phyloP scores from a whole-genome alignment of 2,888 invertebrate species.

The Xanthorhoe spadicearia region DNA sequence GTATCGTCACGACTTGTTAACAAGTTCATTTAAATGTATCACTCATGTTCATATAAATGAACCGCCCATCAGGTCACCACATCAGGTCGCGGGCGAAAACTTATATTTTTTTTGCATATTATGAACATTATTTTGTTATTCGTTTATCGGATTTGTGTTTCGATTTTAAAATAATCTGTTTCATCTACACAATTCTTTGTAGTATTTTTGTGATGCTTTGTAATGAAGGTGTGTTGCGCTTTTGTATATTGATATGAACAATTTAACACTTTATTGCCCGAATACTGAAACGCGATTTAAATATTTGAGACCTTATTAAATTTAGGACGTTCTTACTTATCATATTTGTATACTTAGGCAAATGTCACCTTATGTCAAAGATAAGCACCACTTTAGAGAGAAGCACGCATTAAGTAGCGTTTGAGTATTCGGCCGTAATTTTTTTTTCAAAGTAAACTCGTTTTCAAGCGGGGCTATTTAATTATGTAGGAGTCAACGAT shows the following conservation, averaged over 20 bases:
- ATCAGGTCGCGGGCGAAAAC: constrained; percentile 51
- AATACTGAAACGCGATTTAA: no score
- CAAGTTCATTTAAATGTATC: constrained; percentile 37
- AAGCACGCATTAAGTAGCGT: no score
- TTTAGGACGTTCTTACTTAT: no score
- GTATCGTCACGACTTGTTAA: constrained; percentile 56
- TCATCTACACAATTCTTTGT: constrained; percentile 70
- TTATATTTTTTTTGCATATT: constrained; percentile 66
- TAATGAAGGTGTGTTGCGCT: constrained; percentile 58
- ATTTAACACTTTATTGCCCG: constrained; percentile 38
- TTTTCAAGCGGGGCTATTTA: constrained; percentile 13
- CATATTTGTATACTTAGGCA: no score
- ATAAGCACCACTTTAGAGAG: no score
- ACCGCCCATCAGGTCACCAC: constrained; percentile 42
- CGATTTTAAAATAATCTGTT: constrained; percentile 71
- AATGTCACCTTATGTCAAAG: no score
- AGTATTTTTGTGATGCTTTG: constrained; percentile 77
- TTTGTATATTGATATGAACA: constrained; percentile 57
- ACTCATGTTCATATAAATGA: constrained; percentile 46
- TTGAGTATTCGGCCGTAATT: no score
- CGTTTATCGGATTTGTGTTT: constrained; percentile 74
- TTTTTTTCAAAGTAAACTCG: constrained; percentile 39
- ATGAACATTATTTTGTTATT: constrained; percentile 79
- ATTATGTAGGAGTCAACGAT: constrained; percentile 12
- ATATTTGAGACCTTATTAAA: no score